Percentiles rank a stretch among this genome's conserved stretches.
phyloP scores from a whole-genome alignment of 2,797 vertebrate genomes.

The Lophotriccus pileatus region DNA sequence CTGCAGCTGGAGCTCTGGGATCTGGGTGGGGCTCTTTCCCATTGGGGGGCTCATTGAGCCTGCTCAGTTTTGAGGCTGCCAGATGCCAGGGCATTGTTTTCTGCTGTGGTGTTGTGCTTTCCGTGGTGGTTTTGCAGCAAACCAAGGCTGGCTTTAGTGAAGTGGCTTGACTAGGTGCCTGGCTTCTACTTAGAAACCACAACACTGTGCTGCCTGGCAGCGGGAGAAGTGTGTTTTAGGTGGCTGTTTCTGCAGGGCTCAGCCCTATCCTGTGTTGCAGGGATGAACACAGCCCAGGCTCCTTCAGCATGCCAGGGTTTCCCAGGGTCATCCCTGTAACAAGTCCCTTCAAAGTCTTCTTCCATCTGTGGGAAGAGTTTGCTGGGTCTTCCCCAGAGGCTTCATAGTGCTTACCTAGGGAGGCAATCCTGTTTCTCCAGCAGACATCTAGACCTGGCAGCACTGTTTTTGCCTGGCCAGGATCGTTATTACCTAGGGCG shows the following conservation, averaged over 20 bases:
- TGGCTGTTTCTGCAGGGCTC: not conserved
- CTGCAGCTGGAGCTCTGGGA: not conserved
- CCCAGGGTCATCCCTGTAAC: not conserved
- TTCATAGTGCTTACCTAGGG: not conserved
- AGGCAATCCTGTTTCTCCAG: not conserved
- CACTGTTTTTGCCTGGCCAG: not conserved
- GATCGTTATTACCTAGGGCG: not conserved
- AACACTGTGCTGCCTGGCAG: fast-evolving
- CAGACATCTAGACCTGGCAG: not conserved
- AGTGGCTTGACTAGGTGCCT: not conserved
- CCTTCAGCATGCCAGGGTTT: not conserved
- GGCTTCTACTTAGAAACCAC: constrained; percentile 28
- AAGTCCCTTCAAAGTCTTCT: not conserved
- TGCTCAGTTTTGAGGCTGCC: not conserved
- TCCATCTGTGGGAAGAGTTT: not conserved
- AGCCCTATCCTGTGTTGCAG: not conserved
- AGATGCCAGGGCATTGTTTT: not conserved
- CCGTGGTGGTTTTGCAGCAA: not conserved
- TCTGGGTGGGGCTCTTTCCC: not conserved
- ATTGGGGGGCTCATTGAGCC: fast-evolving
- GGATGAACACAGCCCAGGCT: not conserved
- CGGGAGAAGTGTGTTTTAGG: not conserved
- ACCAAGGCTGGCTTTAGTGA: not conserved
- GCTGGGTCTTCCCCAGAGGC: not conserved
- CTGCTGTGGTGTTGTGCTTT: not conserved